phyloP scores from a whole-genome alignment of 2,888 invertebrate genomes.

The Hypselothyrea guttata region DNA sequence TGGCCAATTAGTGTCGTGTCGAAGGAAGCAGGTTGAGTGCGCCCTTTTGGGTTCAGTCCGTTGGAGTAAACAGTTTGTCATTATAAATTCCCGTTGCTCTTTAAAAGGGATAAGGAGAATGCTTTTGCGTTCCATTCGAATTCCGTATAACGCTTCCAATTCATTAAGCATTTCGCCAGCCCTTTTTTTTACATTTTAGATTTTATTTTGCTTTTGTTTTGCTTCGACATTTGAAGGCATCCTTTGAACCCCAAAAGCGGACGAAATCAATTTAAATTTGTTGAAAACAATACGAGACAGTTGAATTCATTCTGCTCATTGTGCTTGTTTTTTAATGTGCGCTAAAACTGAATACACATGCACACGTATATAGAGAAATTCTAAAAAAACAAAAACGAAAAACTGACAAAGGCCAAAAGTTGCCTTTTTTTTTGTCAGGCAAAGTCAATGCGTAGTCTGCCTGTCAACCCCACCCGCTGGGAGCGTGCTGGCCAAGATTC shows the following conservation, averaged over 20 bases:
- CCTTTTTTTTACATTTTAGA: conserved; percentile 4
- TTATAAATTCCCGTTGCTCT: conserved; percentile 27
- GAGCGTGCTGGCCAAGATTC: conserved; percentile 34
- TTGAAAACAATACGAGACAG: conserved; percentile 47
- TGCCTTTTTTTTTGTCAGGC: conserved; percentile 48
- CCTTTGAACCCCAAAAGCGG: conserved; percentile 43
- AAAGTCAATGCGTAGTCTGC: conserved; percentile 38
- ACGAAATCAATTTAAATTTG: conserved; percentile 55
- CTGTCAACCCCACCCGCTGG: conserved; percentile 32
- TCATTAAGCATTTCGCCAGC: conserved; percentile 55
- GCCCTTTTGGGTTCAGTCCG: conserved; percentile 5
- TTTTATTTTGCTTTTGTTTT: no score
- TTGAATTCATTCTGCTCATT: conserved; percentile 36
- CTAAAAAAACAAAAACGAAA: conserved; percentile 19
- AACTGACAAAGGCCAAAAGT: conserved; percentile 60
- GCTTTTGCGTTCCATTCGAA: conserved; percentile 26
- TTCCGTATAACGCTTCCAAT: conserved; percentile 55
- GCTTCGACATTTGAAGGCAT: conserved; percentile 14
- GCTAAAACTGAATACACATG: conserved; percentile 29
- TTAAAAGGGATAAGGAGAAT: conserved; percentile 25
- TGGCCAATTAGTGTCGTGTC: conserved; percentile 17
- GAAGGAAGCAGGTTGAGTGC: neutral
- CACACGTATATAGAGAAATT: conserved; percentile 11
- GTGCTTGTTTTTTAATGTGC: conserved; percentile 37
- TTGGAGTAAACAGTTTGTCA: conserved; percentile 22